Conservation (phyloP, 1,140 invertebrate species). For the Berghia stephanieae region DNA sequence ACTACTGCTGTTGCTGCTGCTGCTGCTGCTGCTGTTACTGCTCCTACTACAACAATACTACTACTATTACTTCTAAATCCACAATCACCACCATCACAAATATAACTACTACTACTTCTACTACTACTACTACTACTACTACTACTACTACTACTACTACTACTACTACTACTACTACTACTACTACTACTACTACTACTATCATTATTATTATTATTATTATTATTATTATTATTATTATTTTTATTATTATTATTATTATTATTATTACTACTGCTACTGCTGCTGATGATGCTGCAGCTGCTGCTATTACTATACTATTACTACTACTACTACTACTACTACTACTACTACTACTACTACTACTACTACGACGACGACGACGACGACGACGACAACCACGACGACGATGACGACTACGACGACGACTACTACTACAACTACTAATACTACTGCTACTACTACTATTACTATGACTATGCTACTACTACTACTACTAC, state of each 20-base stretch:
- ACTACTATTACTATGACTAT: too few relatives aligned
- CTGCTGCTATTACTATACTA: not conserved
- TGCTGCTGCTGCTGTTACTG: not conserved
- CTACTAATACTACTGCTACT: too few relatives aligned
- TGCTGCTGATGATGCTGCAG: too few relatives aligned
- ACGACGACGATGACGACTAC: too few relatives aligned
- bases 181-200: not conserved
- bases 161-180: not conserved
- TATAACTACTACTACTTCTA: not conserved
- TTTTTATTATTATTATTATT: not conserved
- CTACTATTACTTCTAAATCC: not conserved
- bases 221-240: not conserved
- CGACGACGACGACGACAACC: too few relatives aligned
- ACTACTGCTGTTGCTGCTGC: not conserved
- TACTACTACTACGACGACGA: too few relatives aligned
- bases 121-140: not conserved
- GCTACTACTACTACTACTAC: conserved; percentile 7
- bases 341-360: conserved; percentile 7
- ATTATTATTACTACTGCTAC: not conserved
- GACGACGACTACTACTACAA: too few relatives aligned
- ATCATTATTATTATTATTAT: not conserved
- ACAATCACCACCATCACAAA: too few relatives aligned
- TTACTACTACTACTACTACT: not conserved
- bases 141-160: not conserved
- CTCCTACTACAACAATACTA: not conserved